Base-by-base conservation (phyloP, 2,888 invertebrate species). In the Acanthosepion lycidas region DNA sequence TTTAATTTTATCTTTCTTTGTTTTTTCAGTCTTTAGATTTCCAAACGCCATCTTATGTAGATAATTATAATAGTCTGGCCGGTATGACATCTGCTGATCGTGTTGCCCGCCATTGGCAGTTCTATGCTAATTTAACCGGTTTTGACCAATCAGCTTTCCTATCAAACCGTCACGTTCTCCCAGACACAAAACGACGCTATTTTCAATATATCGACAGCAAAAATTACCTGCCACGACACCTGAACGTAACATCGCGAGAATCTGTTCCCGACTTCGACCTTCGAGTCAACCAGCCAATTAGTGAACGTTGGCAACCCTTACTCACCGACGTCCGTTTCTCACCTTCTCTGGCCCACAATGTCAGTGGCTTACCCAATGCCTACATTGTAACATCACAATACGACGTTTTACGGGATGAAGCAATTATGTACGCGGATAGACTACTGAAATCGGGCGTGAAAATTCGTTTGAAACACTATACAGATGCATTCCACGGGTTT, bases 331-430 rank as follows among this genome's bases (percentile, higher is more conserved):
- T 96, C 18, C 95, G 96, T 64, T 97, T 97, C 92, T 96, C 97
- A 53, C 97, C 97, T 18, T 96, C 97, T 96, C 96, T 97, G 96
- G 95, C 96, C 15, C 95, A 94, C 12, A 96, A 97, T 94, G 95
- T 97, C 26, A 95, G 95, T 18, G 96, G 96, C 23, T 95, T 97
- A 91, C 97, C 97, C 1, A 96, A 96, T 64, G 96, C 97, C 5
- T 97, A 97, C 94, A 96, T 97, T 92, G 96, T 97, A 20, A 97
- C 97, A 33, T 97, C 97, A 59, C 97, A 97, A 93, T 97, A 97
- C 95, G 97, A 97, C 95, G 97, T 97, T 6, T 96, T 97, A 23
- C 95, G 97, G 6, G 97, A 97, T 95, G 97, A 97, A 95, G 97
- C 97, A 26, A 95, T 97, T 15, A 96, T 97, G 96, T 97, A 97